phyloP scores from a whole-genome alignment of 2,888 invertebrate genomes.

The Fragum sueziense region DNA sequence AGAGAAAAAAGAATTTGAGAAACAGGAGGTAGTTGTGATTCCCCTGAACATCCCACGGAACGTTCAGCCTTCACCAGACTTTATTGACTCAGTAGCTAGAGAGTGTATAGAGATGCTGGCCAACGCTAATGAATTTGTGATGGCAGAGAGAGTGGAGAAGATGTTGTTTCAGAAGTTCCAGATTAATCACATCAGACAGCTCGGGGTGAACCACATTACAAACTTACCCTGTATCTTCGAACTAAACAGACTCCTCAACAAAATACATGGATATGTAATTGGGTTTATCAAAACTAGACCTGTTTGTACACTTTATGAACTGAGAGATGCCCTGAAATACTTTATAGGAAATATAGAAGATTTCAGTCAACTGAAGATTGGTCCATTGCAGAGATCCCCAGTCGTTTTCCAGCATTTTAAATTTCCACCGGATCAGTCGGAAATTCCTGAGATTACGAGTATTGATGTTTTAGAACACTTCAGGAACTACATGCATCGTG shows the following conservation, averaged over 20 bases:
- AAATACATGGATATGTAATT: slow-evolving; percentile 75
- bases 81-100: slow-evolving; percentile 70
- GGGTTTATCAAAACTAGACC: slow-evolving; percentile 75
- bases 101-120: slow-evolving; percentile 77
- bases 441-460: slow-evolving; percentile 75
- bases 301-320: slow-evolving; percentile 76
- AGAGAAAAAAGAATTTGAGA: slow-evolving; percentile 59
- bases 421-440: slow-evolving; percentile 72
- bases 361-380: slow-evolving; percentile 74
- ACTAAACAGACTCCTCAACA: slow-evolving; percentile 65
- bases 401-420: slow-evolving; percentile 76
- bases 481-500: slow-evolving; percentile 69
- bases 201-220: slow-evolving; percentile 50
- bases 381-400: slow-evolving; percentile 77
- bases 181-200: slow-evolving; percentile 44
- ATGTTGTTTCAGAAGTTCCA: slow-evolving; percentile 69
- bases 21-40: slow-evolving; percentile 47
- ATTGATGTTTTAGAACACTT: slow-evolving; percentile 73
- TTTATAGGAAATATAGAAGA: slow-evolving; percentile 65
- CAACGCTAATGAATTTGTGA: slow-evolving; percentile 75
- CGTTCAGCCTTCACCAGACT: slow-evolving; percentile 48
- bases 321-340: slow-evolving; percentile 70
- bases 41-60: slow-evolving; percentile 42
- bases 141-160: slow-evolving; percentile 71
- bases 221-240: slow-evolving; percentile 69